Evolutionary conservation across 2,797 vertebrate species (phyloP).

Genomic region (Hydrophis major): DNA sequence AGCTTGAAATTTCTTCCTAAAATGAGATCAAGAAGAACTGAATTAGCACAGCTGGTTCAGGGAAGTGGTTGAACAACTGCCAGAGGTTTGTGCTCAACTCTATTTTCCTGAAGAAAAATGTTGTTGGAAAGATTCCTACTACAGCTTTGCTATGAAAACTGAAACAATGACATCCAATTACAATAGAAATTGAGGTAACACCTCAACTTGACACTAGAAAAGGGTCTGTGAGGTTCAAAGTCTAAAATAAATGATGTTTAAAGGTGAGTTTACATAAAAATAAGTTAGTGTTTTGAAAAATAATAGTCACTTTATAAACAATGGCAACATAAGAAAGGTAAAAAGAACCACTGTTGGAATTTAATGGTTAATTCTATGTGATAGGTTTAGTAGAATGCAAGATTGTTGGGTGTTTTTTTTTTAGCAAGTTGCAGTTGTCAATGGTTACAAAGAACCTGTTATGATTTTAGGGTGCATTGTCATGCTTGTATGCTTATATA

Average conservation of each 20-base stretch:
- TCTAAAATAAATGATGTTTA: background rate
- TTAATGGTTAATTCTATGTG: background rate
- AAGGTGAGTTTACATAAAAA: background rate
- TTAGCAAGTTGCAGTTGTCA: background rate
- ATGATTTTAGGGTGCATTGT: background rate
- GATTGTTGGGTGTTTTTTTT: no score
- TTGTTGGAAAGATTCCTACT: constrained; percentile 31
- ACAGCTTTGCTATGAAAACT: constrained; percentile 42
- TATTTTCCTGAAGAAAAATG: constrained; percentile 45
- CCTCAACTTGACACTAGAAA: constrained; percentile 13
- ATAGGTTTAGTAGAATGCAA: background rate
- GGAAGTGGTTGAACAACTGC: constrained; percentile 37
- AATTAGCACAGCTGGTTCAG: constrained; percentile 21
- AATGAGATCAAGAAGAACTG: constrained; percentile 32
- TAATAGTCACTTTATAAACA: background rate
- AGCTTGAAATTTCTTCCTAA: constrained; percentile 24
- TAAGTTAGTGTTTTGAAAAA: background rate
- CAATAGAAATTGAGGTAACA: constrained; percentile 21
- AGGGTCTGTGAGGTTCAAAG: background rate
- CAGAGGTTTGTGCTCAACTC: background rate
- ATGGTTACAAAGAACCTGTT: background rate
- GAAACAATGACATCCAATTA: constrained; percentile 1
- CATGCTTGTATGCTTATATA: background rate
- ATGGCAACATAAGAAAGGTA: background rate
- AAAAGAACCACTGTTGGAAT: background rate